Percentiles rank a stretch among this genome's conserved stretches.
phyloP scores from a whole-genome alignment of 2,797 vertebrate genomes.

The Coregonus ussuriensis region DNA sequence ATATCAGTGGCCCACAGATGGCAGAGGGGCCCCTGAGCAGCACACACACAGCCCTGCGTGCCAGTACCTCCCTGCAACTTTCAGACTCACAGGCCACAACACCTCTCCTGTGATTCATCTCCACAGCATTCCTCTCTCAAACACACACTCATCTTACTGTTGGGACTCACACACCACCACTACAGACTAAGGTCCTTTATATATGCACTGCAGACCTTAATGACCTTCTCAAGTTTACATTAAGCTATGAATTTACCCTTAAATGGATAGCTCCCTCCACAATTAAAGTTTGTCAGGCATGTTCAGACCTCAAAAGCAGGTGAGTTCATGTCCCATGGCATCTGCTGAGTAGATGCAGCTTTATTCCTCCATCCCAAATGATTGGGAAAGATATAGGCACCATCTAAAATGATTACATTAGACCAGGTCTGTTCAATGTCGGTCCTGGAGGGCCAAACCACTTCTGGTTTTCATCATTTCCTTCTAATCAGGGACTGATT shows the following conservation, averaged over 20 bases:
- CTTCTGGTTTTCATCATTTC: no score
- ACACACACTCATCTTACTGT: not conserved
- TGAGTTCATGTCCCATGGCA: not conserved
- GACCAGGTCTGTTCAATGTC: no score
- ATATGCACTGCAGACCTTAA: not conserved
- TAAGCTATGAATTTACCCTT: not conserved
- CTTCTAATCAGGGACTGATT: no score
- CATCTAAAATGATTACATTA: not conserved
- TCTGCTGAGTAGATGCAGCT: not conserved
- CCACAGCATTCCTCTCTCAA: slow-evolving; percentile 23
- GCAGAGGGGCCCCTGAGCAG: not conserved
- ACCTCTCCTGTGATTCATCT: slow-evolving; percentile 5
- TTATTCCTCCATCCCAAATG: not conserved
- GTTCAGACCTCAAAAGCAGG: no score
- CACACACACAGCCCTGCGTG: not conserved
- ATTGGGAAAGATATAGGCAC: not conserved
- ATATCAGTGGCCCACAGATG: not conserved
- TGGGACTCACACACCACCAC: not conserved
- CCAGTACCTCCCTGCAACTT: not conserved
- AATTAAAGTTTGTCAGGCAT: no score
- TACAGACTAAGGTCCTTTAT: not conserved
- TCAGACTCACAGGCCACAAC: not conserved
- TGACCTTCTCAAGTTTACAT: not conserved
- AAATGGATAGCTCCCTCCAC: not conserved
- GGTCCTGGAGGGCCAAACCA: no score